Evolutionary conservation across 1,140 invertebrate species (phyloP), one percentile per base, ranked within the genome.

Genomic region (Epicauta chinensis): DNA sequence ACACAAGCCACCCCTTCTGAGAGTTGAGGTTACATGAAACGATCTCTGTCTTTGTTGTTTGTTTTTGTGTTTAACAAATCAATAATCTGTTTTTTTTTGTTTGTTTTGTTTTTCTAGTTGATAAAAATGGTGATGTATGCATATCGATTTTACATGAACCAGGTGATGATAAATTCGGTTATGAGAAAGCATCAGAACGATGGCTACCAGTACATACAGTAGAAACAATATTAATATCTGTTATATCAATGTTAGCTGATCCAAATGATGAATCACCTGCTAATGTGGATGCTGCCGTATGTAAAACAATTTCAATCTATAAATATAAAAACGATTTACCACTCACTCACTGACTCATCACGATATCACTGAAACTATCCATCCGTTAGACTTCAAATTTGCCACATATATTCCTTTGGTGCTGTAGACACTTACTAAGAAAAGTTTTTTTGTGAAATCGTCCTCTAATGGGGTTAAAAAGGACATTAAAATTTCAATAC

Each of bases 141-240:
- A 99, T 99, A 81, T 98, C 95, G 67, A 99, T 99, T 74, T 81
- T 99, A 57, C 97, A 99, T 70, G 96, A 99, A 72, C 96, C 97
- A 44, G 97, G 97, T 52, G 97, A 99, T 83, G 97, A 99, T 73
- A 97, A 97, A 75, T 99, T 91, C 84, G 97, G 97, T 23, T 99
- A 99, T 75, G 97, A 99, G 76, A 95, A 96, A 75, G 95, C 97
- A 51, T 94, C 91, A 41, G 97, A 99, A 73, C 81, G 97, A 74
- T 99, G 97, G 97, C 75, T 98, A 71, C 97, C 97, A 45, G 93
- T 99, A 55, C 97, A 99, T 74, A 98, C 97, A 63, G 97, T 99
- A 64, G 97, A 99, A 79, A 99, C 96, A 58, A 99, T 99, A 72
- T 81, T 97, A 67, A 94, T 97, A 77, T 95, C 91, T 75, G 93